phyloP scores from a whole-genome alignment of 2,797 vertebrate species.

The Spinus pinus region DNA sequence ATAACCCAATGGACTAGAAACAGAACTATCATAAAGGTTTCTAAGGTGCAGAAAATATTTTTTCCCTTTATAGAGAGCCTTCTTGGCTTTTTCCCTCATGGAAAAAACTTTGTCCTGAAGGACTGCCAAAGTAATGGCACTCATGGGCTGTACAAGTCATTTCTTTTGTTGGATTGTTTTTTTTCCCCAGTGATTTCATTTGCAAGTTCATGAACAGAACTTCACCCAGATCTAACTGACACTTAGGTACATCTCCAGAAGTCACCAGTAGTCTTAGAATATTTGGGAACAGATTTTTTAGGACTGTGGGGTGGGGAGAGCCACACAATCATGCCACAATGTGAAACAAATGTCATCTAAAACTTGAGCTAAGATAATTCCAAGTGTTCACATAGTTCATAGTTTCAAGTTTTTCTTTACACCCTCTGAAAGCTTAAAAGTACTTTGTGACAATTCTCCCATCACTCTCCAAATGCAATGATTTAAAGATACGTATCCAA shows the following conservation, averaged over 20 bases:
- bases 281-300: neutral
- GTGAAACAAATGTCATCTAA: neutral
- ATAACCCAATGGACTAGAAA: neutral
- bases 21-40: neutral
- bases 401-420: neutral
- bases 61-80: neutral
- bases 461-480: neutral
- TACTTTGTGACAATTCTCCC: neutral
- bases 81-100: neutral
- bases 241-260: neutral
- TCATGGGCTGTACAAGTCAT: neutral
- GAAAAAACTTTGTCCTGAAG: neutral
- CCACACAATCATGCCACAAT: neutral
- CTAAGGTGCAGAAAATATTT: neutral
- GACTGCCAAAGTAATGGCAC: neutral
- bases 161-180: neutral
- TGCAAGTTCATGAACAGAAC: neutral
- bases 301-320: neutral
- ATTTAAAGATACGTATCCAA: neutral
- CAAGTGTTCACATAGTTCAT: neutral
- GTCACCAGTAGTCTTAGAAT: neutral
- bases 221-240: neutral
- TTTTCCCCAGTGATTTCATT: neutral
- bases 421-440: neutral
- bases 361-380: neutral